phyloP scores from a whole-genome alignment of 2,113 vertebrate species.

The Neotragus moschatus region DNA sequence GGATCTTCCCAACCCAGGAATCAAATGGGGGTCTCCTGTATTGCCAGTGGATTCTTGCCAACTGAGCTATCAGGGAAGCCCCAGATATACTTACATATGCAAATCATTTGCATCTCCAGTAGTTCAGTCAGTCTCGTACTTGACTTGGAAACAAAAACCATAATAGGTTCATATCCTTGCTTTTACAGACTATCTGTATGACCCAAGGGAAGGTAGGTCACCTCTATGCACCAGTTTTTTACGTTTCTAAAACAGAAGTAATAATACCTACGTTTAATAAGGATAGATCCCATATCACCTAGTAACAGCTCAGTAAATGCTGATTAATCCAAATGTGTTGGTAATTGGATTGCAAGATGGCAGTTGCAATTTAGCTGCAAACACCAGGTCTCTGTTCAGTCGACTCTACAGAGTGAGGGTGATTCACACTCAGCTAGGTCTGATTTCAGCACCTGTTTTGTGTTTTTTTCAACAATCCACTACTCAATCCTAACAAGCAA shows the following conservation, averaged over 20 bases:
- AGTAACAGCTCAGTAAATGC: background rate
- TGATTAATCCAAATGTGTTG: background rate
- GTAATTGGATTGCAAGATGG: background rate
- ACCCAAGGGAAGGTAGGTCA: background rate
- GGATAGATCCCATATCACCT: background rate
- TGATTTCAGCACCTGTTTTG: background rate
- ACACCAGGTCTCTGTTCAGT: background rate
- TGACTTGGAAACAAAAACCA: background rate
- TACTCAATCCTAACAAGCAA: background rate
- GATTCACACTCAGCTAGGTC: background rate
- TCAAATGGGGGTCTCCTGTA: fast-evolving
- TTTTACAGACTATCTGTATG: background rate
- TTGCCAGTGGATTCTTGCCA: background rate
- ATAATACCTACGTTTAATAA: background rate
- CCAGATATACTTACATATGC: background rate
- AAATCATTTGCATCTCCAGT: background rate
- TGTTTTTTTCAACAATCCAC: background rate
- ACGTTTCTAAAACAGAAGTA: background rate
- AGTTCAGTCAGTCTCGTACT: background rate
- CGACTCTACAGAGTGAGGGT: background rate
- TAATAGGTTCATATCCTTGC: background rate
- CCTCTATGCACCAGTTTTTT: background rate
- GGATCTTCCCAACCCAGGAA: background rate
- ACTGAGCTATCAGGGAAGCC: background rate
- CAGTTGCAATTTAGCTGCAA: background rate